A percentile compares a stretch with the other conserved stretches of the same genome.
phyloP scores from a whole-genome alignment of 2,888 invertebrate species.

The Drosophila helvetica region DNA sequence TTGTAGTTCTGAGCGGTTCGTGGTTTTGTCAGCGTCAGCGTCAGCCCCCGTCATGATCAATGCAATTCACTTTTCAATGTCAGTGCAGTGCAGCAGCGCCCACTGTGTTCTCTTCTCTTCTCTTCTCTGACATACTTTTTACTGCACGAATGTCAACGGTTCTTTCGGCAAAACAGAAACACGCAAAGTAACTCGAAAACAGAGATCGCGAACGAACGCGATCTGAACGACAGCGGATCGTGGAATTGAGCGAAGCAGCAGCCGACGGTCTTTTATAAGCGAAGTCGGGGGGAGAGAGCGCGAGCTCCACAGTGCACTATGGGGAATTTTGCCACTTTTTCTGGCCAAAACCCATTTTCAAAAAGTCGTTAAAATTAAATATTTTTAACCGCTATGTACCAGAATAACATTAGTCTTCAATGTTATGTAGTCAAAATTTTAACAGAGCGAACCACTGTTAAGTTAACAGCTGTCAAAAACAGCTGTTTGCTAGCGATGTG shows the following conservation, averaged over 20 bases:
- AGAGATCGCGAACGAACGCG: not conserved
- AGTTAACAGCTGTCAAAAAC: too few species aligned
- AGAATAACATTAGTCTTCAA: too few species aligned
- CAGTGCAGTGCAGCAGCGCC: slow-evolving; percentile 26
- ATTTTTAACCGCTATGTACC: too few species aligned
- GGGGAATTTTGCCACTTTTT: too few species aligned
- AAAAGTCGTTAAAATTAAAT: too few species aligned
- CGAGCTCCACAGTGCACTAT: too few species aligned
- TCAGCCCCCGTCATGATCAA: slow-evolving; percentile 18
- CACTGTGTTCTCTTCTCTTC: slow-evolving; percentile 12
- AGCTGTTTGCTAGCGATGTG: too few species aligned
- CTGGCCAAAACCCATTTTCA: too few species aligned
- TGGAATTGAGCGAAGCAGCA: not conserved
- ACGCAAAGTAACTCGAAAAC: not conserved
- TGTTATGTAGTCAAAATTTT: too few species aligned
- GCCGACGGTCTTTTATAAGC: slow-evolving; percentile 19
- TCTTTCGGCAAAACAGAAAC: slow-evolving; percentile 4
- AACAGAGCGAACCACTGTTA: too few species aligned
- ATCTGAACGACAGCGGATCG: slow-evolving; percentile 14
- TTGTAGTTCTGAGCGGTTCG: not conserved
- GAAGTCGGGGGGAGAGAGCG: not conserved
- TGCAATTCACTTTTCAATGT: slow-evolving; percentile 36
- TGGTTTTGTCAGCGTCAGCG: slow-evolving; percentile 17
- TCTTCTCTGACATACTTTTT: slow-evolving; percentile 42
- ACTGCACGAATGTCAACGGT: slow-evolving; percentile 27